phyloP scores from a whole-genome alignment of 2,888 invertebrate genomes.

The Eumacrocentrus americanus region DNA sequence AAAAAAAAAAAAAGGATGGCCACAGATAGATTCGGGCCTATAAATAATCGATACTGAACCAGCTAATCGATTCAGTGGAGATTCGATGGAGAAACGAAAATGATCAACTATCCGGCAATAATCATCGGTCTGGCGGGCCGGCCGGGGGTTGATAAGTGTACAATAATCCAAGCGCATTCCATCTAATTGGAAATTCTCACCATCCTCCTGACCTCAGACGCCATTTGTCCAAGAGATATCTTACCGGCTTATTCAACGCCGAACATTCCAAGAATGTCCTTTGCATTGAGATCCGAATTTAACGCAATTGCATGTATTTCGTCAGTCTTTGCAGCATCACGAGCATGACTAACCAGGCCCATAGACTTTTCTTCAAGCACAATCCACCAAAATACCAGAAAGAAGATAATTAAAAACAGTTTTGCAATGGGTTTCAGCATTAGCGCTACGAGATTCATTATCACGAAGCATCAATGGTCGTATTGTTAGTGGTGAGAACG shows the following conservation, averaged over 20 bases:
- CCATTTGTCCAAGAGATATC: not conserved
- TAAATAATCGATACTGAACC: too few species aligned
- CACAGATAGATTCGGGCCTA: too few species aligned
- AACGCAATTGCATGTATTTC: not conserved
- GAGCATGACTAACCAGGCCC: not conserved
- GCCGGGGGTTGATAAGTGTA: not conserved
- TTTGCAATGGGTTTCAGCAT: not conserved
- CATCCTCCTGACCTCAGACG: not conserved
- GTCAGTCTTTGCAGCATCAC: not conserved
- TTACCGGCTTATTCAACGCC: not conserved
- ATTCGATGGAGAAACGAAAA: not conserved
- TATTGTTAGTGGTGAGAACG: slow-evolving; percentile 63
- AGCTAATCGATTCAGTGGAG: not conserved
- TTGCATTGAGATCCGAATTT: not conserved
- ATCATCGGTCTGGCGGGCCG: not conserved
- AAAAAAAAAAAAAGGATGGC: too few species aligned
- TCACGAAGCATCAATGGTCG: slow-evolving; percentile 35
- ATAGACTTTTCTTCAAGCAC: too few species aligned
- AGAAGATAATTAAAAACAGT: not conserved
- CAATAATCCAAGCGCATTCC: not conserved
- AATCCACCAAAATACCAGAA: not conserved
- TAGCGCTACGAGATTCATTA: not conserved
- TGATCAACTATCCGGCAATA: slow-evolving; percentile 2
- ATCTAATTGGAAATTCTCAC: slow-evolving; percentile 10
- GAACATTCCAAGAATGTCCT: not conserved